Evolutionary conservation across 1,140 invertebrate genomes (phyloP), one percentile per base, ranked within the genome.

Genomic region (Papilio aristodemus): DNA sequence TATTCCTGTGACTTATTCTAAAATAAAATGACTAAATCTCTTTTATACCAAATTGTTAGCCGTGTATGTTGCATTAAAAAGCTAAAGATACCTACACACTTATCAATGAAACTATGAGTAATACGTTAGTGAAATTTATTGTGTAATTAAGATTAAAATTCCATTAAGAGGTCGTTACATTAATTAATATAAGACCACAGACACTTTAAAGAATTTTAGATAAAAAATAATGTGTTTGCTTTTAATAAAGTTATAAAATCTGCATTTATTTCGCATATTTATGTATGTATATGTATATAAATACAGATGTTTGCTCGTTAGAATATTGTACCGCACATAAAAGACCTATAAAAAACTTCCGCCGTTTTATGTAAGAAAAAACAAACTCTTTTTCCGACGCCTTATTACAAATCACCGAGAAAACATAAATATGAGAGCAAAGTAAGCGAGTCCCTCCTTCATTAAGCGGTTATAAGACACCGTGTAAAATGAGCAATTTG

Each of bases 401-500:
- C 17, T 22, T 54, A 4, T 54, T 5, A 54, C 46, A 54, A 54
- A 54, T 54, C 46, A 54, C 46, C 19, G 11, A 13, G 36, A 19
- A 14, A 46, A 32, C 63, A 46, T 66, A 77, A 81, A 81, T 81
- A 79, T 81, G 74, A 71, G 71, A 6, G 39, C 41, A 81, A 81
- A 77, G 73, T 77, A 46, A 66, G 63, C 63, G 22, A 66, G 63
- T 66, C 63, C 22, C 74, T 66, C 70, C 80, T 89, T 90, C 86
- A 89, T 90, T 90, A 90, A 85, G 82, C 80, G 85, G 84, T 86
- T 88, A 88, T 87, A 89, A 90, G 86, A 86, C 81, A 80, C 81
- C 72, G 75, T 81, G 79, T 80, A 78, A 81, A 80, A 82, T 83
- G 78, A 85, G 84, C 83, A 90, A 90, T 90, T 90, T 90, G 87